Percentiles rank a stretch among this genome's conserved stretches.
These are phyloP conservation scores for Hipparchia semele DNA, from an alignment of 2,888 invertebrate species.

Conservation along the genomic window DNA sequence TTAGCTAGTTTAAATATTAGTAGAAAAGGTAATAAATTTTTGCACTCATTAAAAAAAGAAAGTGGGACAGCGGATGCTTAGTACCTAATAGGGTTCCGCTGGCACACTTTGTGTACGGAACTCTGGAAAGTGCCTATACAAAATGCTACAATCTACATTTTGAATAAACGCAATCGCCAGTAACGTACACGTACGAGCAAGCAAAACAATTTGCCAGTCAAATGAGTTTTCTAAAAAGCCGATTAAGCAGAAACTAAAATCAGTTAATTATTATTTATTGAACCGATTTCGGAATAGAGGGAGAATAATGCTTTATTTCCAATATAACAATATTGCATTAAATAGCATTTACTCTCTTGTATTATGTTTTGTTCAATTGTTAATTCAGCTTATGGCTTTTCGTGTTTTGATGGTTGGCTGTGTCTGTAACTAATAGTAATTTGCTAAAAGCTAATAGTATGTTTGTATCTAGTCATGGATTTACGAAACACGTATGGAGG, in stretches of 20 bases:
- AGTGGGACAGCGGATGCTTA: no score
- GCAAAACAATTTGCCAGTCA: slow-evolving; percentile 76
- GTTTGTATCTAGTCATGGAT: neutral
- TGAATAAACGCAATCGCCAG: slow-evolving; percentile 43
- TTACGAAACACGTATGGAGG: neutral
- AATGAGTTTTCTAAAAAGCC: slow-evolving; percentile 82
- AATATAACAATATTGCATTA: slow-evolving; percentile 44
- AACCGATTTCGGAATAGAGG: slow-evolving; percentile 52
- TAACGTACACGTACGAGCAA: slow-evolving; percentile 57
- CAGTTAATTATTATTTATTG: slow-evolving; percentile 78
- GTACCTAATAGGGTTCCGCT: no score
- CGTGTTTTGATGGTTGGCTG: slow-evolving; percentile 21
- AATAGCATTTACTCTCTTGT: slow-evolving; percentile 39
- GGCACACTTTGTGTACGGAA: neutral
- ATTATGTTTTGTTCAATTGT: slow-evolving; percentile 35
- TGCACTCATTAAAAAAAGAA: no score
- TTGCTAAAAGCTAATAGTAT: slow-evolving; percentile 15
- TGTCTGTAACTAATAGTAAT: slow-evolving; percentile 13
- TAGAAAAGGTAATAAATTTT: no score
- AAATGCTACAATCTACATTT: no score
- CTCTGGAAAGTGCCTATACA: neutral
- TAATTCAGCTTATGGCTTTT: slow-evolving; percentile 36
- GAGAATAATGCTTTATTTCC: slow-evolving; percentile 48
- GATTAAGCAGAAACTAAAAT: slow-evolving; percentile 80
- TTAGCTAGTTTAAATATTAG: no score